Evolutionary conservation across 1,140 invertebrate species (phyloP).

Genomic region (Euwallacea fornicatus): DNA sequence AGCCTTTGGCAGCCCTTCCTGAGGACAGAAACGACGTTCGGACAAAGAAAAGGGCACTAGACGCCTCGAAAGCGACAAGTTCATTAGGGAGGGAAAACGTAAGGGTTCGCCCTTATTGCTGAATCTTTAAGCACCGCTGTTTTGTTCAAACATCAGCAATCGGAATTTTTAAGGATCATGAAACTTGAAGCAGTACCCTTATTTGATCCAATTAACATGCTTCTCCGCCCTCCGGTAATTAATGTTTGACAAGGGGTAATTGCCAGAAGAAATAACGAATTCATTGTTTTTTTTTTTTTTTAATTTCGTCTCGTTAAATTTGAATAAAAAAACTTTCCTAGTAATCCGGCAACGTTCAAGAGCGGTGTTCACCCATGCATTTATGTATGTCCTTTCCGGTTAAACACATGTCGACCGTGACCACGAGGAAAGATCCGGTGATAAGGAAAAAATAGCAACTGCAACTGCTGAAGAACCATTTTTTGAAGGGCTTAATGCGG

Average conservation of each 20-base stretch:
- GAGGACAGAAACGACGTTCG: background rate
- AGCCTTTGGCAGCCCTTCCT: background rate
- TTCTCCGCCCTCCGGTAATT: background rate
- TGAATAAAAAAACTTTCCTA: too few relatives aligned
- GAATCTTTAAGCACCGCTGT: background rate
- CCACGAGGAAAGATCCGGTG: background rate
- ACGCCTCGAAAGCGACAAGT: slow-evolving; percentile 10
- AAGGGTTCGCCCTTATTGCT: slow-evolving; percentile 2
- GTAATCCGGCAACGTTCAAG: background rate
- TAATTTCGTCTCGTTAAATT: too few relatives aligned
- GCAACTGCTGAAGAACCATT: background rate
- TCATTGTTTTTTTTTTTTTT: too few relatives aligned
- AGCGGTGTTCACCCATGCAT: slow-evolving; percentile 9
- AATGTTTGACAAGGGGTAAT: background rate
- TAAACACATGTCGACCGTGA: slow-evolving; percentile 16
- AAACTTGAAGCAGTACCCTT: background rate
- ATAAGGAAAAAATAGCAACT: background rate
- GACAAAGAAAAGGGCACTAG: slow-evolving; percentile 15
- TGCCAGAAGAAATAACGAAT: background rate
- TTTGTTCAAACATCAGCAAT: slow-evolving; percentile 8
- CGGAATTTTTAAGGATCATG: slow-evolving; percentile 14
- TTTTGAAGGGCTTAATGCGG: too few relatives aligned
- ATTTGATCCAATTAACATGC: slow-evolving; percentile 2
- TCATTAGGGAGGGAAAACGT: slow-evolving; percentile 15
- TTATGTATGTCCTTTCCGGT: slow-evolving; percentile 11